Evolutionary conservation across 2,797 vertebrate species (phyloP), one percentile per base, ranked within the genome.

Genomic region (Corythornis leucogaster): DNA sequence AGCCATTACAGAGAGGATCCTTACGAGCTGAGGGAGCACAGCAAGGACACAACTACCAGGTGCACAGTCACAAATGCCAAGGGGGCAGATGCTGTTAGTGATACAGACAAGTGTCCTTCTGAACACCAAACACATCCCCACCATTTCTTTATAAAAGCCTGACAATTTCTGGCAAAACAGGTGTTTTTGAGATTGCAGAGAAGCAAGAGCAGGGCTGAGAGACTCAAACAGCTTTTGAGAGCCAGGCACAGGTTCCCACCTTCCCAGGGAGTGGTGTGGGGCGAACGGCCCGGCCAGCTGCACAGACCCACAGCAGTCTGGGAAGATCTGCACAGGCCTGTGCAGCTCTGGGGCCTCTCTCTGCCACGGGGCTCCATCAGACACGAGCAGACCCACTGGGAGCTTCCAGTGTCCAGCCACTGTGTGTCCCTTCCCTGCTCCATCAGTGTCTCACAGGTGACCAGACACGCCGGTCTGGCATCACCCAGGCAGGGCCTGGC

Each of bases 11-110:
- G 46, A 73, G 48, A 53, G 25, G 75, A 21, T 15, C 11, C 45
- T 58, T 35, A 35, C 7, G 12, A 76, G 48, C 15, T 15, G 55
- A 20, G 21, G 28, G 43, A 15, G 16, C 12, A 5, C 0, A 13
- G 9, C 5, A 40, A 57, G 50, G 74, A 43, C 86, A 62, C 17
- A 22, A 16, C 11, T 63, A 25, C 6, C 57, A 58, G 45, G 38
- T 4, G 42, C 5, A 16, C 15, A 42, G 55, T 15, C 2, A 62
- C 30, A n/a, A 48, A 57, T 3, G 20, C 38, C 19, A 22, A 25
- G 26, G 0, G 3, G 51, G 28, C 1, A 6, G 30, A 57, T 8
- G 22, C 38, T 25, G 15, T 5, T 1, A 9, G 51, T 19, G 30
- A 31, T 5, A 80, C 25, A 33, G 31, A 22, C 19, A n/a, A 31